These are phyloP conservation scores for Labeo calbasu DNA, from an alignment of 2,797 vertebrate species.

Conservation along the genomic window DNA sequence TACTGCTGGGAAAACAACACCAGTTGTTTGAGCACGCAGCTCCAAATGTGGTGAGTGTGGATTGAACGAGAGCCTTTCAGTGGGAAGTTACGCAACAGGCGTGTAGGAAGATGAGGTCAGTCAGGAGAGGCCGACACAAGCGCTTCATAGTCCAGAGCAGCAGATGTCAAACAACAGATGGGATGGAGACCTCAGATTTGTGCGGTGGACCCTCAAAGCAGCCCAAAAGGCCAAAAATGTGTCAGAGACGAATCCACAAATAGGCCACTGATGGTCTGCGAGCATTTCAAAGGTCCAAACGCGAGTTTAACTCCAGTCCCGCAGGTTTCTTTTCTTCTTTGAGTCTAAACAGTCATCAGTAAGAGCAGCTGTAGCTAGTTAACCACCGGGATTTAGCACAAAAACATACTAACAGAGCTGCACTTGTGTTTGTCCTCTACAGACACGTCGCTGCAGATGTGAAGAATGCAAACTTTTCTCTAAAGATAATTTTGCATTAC, in stretches of 20 bases:
- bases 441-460: neutral
- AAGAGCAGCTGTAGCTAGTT: neutral
- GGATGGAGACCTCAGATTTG: neutral
- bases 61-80: conserved; percentile 37
- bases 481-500: neutral
- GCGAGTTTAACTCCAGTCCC: neutral
- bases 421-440: neutral
- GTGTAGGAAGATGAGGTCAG: conserved; percentile 23
- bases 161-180: conserved; percentile 4
- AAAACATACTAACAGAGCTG: neutral
- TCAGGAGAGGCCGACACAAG: conserved; percentile 24
- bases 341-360: neutral
- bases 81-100: conserved; percentile 60
- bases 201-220: neutral
- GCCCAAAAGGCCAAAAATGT: neutral
- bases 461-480: neutral
- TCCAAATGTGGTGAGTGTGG: conserved; percentile 50
- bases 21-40: neutral
- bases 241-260: conserved; percentile 1
- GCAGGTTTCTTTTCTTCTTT: neutral
- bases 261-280: neutral
- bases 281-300: neutral
- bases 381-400: neutral
- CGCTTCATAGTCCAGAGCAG: conserved; percentile 17
- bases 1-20: conserved; percentile 14